Percentiles rank a stretch among this genome's conserved stretches.
Conservation (phyloP, 1,140 invertebrate genomes). For the Penaeus chinensis region DNA sequence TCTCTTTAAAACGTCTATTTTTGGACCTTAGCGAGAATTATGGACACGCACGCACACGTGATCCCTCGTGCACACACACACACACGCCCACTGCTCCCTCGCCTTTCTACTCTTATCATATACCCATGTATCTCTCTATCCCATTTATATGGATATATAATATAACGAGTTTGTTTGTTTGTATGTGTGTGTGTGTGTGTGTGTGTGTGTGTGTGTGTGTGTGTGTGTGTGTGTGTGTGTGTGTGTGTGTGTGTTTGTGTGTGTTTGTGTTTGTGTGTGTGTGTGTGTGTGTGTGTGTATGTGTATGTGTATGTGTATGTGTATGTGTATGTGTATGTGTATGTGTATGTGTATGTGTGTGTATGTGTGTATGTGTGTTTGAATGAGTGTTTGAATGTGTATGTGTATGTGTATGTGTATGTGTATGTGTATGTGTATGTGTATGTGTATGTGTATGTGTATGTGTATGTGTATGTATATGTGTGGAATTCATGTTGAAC, state of each 20-base stretch:
- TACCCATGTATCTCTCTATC: not conserved
- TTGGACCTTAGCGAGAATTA: not conserved
- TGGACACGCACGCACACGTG: constrained; percentile 18
- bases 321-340: not conserved
- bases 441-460: not conserved
- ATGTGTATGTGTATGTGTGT: not conserved
- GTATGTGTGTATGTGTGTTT: not conserved
- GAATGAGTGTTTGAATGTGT: not conserved
- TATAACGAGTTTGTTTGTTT: not conserved
- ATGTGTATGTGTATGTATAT: too few species aligned
- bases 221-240: not conserved
- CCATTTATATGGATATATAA: not conserved
- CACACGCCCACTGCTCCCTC: not conserved
- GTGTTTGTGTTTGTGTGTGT: not conserved
- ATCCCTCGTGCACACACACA: constrained; percentile 22
- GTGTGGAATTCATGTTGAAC: too few species aligned
- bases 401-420: not conserved
- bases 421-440: not conserved
- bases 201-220: not conserved
- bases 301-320: not conserved
- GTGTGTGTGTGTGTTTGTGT: not conserved
- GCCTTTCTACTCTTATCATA: too few species aligned
- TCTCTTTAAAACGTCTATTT: not conserved
- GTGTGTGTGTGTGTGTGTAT: not conserved
- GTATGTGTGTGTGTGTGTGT: too few species aligned